Evolutionary conservation across 2,113 vertebrate species (phyloP).

Genomic region (Synodontis membranacea): DNA sequence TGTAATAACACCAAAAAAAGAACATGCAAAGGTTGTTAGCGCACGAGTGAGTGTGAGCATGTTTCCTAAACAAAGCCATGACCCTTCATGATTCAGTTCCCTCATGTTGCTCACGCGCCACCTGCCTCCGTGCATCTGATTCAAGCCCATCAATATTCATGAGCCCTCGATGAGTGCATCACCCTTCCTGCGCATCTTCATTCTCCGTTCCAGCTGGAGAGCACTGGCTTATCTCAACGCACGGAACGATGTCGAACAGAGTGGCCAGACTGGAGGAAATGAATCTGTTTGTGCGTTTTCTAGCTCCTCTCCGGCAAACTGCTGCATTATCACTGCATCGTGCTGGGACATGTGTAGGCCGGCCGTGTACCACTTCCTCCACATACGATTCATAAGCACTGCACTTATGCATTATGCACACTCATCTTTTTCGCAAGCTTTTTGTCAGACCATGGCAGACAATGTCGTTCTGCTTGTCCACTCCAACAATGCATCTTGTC

Average conservation of each 20-base stretch:
- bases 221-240: conserved; percentile 26
- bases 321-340: conserved; percentile 16
- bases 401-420: conserved; percentile 41
- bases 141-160: conserved; percentile 41
- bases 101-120: conserved; percentile 12
- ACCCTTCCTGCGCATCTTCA: conserved; percentile 22
- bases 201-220: conserved; percentile 35
- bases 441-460: background rate
- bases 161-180: background rate
- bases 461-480: background rate
- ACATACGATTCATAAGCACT: conserved; percentile 30
- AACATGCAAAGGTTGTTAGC: background rate
- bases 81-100: conserved; percentile 35
- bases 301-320: conserved; percentile 13
- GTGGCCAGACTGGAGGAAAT: conserved; percentile 6
- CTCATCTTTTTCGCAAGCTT: conserved; percentile 24
- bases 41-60: background rate
- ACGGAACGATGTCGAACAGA: conserved; percentile 19
- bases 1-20: background rate
- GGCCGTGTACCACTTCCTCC: conserved; percentile 16
- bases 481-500: background rate
- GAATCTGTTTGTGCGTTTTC: conserved; percentile 17
- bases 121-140: conserved; percentile 9
- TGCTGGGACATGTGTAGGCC: conserved; percentile 19
- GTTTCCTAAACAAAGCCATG: conserved; percentile 10